Evolutionary conservation across 2,797 vertebrate species (phyloP).

Genomic region (Heteromormyrus szaboi): DNA sequence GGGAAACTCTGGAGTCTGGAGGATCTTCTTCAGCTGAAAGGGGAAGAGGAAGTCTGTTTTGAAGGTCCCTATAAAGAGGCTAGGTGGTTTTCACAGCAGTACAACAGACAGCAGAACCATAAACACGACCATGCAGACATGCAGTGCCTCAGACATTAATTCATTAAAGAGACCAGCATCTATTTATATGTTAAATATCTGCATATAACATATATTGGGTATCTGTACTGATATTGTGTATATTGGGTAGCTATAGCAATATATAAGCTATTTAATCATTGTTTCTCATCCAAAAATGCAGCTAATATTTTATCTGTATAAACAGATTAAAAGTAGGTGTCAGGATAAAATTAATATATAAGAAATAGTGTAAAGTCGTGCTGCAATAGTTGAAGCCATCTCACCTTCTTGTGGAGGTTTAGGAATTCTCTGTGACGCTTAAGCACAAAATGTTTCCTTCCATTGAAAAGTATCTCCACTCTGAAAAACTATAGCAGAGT

Average conservation of each 20-base stretch:
- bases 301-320: background rate
- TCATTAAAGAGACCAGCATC: background rate
- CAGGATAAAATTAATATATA: background rate
- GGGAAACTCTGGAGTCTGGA: conserved; percentile 81
- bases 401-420: conserved; percentile 80
- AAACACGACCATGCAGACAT: background rate
- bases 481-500: conserved; percentile 69
- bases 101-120: background rate
- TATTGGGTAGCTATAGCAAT: background rate
- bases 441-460: conserved; percentile 77
- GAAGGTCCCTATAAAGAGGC: background rate
- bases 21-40: conserved; percentile 78
- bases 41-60: conserved; percentile 12
- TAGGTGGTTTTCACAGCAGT: background rate
- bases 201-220: background rate
- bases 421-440: conserved; percentile 84
- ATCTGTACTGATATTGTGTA: background rate
- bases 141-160: background rate
- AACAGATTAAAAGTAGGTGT: background rate
- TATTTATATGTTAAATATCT: background rate
- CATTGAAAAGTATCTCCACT: conserved; percentile 81
- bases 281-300: background rate
- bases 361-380: background rate
- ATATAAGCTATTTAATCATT: background rate
- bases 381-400: background rate